Percentiles rank a stretch among this genome's conserved stretches.
Conservation (phyloP, 1,140 invertebrate species). For the Caerostris extrusa region DNA sequence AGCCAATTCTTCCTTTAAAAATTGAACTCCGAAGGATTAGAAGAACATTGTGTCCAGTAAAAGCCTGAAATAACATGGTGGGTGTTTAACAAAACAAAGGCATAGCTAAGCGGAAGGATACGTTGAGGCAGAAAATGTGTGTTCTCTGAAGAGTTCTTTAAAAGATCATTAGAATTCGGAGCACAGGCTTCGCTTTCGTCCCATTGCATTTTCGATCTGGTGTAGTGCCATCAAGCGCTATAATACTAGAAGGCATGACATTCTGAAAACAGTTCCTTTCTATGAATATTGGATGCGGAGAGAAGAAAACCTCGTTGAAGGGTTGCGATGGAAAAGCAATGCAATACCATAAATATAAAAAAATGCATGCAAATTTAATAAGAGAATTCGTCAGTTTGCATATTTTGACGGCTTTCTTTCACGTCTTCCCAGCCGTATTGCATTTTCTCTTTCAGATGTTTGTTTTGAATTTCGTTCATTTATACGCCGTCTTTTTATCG, state of each 20-base stretch:
- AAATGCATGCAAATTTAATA: conserved; percentile 64
- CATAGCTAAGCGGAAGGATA: neutral
- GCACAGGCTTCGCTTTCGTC: neutral
- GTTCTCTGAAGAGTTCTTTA: conserved; percentile 9
- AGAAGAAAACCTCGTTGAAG: conserved; percentile 21
- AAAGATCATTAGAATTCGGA: neutral
- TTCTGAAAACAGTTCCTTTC: neutral
- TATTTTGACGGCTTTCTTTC: conserved; percentile 42
- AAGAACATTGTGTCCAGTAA: no score
- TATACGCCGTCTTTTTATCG: neutral
- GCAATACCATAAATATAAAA: conserved; percentile 57
- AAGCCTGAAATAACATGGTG: no score
- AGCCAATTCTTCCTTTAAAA: no score
- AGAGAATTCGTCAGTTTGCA: conserved; percentile 40
- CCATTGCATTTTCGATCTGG: neutral
- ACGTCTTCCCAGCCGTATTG: conserved; percentile 1
- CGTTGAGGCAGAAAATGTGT: neutral
- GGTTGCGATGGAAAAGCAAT: conserved; percentile 9
- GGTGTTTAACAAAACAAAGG: neutral
- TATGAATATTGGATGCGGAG: conserved; percentile 52
- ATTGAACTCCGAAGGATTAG: no score
- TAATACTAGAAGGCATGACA: conserved; percentile 21
- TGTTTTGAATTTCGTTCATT: conserved; percentile 43
- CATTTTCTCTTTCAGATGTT: conserved; percentile 49
- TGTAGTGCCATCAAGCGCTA: conserved; percentile 30